Percentiles rank a stretch among this genome's conserved stretches.
Conservation (phyloP, 2,797 vertebrate genomes). For the Lophotriccus pileatus region DNA sequence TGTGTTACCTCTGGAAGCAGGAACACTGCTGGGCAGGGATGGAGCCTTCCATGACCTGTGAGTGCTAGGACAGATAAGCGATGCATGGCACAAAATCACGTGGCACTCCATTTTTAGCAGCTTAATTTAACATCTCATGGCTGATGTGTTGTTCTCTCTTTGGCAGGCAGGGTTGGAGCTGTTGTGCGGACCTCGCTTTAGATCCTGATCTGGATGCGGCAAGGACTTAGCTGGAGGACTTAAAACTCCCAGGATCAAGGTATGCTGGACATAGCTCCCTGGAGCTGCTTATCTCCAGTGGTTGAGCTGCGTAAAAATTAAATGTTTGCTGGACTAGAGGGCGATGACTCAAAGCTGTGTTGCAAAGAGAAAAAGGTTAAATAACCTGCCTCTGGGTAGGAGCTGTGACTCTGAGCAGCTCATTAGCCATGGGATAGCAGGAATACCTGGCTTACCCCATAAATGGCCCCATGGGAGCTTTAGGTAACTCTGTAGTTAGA, state of each 20-base stretch:
- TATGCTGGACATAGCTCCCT: background rate
- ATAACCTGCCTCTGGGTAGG: background rate
- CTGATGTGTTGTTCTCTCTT: background rate
- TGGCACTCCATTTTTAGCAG: background rate
- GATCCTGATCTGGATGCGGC: background rate
- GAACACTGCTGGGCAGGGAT: accelerated
- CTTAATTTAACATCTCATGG: background rate
- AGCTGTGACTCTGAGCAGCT: background rate
- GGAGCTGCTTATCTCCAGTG: background rate
- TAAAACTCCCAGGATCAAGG: background rate
- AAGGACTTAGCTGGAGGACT: background rate
- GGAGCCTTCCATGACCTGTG: background rate
- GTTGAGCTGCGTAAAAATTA: background rate
- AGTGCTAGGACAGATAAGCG: accelerated
- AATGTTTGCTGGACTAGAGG: background rate
- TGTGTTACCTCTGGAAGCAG: background rate
- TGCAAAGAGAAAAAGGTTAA: background rate
- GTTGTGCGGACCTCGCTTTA: background rate
- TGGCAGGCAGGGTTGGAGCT: background rate
- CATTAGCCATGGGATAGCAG: background rate
- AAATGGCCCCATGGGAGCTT: background rate
- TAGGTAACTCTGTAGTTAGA: background rate
- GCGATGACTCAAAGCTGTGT: background rate
- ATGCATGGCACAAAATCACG: background rate
- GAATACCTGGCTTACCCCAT: background rate